phyloP scores from a whole-genome alignment of 1,140 invertebrate genomes.

The Drosophila carrolli region DNA sequence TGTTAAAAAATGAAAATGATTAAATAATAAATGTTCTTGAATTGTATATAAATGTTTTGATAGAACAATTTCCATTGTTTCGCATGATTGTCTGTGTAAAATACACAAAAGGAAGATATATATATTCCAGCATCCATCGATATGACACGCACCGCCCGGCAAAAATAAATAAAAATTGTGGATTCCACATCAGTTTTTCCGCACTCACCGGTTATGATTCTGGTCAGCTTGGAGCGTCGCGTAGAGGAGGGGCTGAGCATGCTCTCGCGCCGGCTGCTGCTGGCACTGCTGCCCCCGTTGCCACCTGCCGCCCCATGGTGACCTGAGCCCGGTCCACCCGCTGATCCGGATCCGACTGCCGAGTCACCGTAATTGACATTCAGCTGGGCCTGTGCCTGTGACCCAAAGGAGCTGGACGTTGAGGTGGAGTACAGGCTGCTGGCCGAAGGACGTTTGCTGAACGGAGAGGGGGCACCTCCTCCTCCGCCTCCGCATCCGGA shows the following conservation, averaged over 20 bases:
- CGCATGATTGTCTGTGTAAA: no score
- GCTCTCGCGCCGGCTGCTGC: constrained; percentile 85
- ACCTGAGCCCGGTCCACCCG: constrained; percentile 13
- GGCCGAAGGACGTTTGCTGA: constrained; percentile 85
- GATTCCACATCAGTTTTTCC: constrained; percentile 22
- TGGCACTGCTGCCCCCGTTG: constrained; percentile 60
- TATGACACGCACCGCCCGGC: constrained; percentile 55
- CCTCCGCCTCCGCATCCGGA: constrained; percentile 1
- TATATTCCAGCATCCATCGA: constrained; percentile 25
- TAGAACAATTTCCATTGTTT: no score
- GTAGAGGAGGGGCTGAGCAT: constrained; percentile 90
- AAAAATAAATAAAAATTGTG: constrained; percentile 30
- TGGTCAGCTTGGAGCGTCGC: constrained; percentile 89
- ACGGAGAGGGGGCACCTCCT: constrained; percentile 51
- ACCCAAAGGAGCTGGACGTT: constrained; percentile 53
- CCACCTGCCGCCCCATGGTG: constrained; percentile 57
- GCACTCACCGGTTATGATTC: constrained; percentile 90
- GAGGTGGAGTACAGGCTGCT: constrained; percentile 85
- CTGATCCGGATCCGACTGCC: constrained; percentile 46
- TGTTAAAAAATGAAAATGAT: no score
- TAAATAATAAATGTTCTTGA: no score
- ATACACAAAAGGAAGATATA: not conserved
- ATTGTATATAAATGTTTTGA: no score
- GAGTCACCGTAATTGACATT: constrained; percentile 81
- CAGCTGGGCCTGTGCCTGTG: constrained; percentile 70